phyloP scores from a whole-genome alignment of 2,797 vertebrate genomes.

The Thalassophryne amazonica region DNA sequence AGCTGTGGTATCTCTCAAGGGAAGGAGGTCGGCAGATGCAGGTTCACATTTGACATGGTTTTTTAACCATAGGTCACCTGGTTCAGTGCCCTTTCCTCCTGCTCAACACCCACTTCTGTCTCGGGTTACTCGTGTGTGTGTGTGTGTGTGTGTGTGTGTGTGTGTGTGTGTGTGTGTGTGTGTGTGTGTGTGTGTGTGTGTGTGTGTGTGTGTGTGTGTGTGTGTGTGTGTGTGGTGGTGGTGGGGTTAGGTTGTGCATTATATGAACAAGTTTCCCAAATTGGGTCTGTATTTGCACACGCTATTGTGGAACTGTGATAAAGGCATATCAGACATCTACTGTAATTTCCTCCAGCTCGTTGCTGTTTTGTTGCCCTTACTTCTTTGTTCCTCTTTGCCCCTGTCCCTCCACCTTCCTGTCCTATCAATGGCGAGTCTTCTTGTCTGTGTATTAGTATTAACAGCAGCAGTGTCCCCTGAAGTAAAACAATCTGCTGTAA shows the following conservation, averaged over 20 bases:
- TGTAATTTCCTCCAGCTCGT: slow-evolving; percentile 38
- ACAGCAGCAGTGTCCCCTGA: slow-evolving; percentile 83
- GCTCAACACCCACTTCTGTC: neutral
- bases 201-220: slow-evolving; percentile 3
- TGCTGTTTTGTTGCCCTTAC: slow-evolving; percentile 26
- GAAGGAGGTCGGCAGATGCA: no score
- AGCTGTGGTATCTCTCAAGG: no score
- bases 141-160: slow-evolving; percentile 1
- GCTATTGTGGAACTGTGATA: slow-evolving; percentile 1
- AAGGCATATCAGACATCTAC: slow-evolving; percentile 17
- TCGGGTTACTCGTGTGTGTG: slow-evolving; percentile 48
- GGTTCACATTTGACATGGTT: slow-evolving; percentile 71
- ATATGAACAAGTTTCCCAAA: neutral
- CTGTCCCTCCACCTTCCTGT: slow-evolving; percentile 22
- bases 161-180: slow-evolving; percentile 6
- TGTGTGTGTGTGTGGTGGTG: neutral
- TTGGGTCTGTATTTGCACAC: neutral
- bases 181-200: neutral
- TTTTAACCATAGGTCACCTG: slow-evolving; percentile 63
- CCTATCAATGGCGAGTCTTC: slow-evolving; percentile 53
- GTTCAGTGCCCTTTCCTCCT: neutral
- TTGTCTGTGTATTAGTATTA: slow-evolving; percentile 81
- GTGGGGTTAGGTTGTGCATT: no score
- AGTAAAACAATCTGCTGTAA: slow-evolving; percentile 96
- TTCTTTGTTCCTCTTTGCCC: slow-evolving; percentile 30